Evolutionary conservation across 1,140 invertebrate species (phyloP), one percentile per base, ranked within the genome.

Genomic region (Bombus waltoni): DNA sequence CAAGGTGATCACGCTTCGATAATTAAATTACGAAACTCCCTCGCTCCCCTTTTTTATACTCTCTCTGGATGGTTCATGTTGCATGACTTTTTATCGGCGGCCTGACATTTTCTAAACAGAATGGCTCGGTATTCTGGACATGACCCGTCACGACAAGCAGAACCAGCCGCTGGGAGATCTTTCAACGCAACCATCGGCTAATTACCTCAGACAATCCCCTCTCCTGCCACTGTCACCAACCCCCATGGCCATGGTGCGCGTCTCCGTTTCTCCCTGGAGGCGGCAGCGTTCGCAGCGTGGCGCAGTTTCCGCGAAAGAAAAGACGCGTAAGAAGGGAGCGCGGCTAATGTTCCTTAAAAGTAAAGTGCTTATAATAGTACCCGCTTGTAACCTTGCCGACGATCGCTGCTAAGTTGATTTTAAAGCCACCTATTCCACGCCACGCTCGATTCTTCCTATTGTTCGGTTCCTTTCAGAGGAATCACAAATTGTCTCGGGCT

Each of bases 51-150:
- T 83, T 73, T 38, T 38, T 79, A 32, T 9, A 10, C 53, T 74
- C 70, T 38, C 22, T 68, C 57, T 28, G 44, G 89, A 79, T 90
- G 93, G 80, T 94, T 92, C 38, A 28, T n/a, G 70, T 71, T 42
- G 70, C 70, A 42, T 70, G 92, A 95, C 94, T 95, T 95, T 96
- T 96, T 95, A 96, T 95, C 93, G 94, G 93, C 91, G 83, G 87
- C 75, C 91, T 96, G 95, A 95, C 95, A 96, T 96, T 96, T 96
- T 93, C 90, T 92, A 93, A 93, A 92, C 92, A 92, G 90, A 92
- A 90, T 85, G 82, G 87, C 90, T 83, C 9, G 72, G 28, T 90
- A 25, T 47, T 73, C 47, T 59, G 70, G 83, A 57, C 86, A 74
- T 71, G 80, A 11, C 78, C 73, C 40, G 76, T 87, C 84, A 68